phyloP scores from a whole-genome alignment of 2,797 vertebrate species.

The Centroberyx gerrardi region DNA sequence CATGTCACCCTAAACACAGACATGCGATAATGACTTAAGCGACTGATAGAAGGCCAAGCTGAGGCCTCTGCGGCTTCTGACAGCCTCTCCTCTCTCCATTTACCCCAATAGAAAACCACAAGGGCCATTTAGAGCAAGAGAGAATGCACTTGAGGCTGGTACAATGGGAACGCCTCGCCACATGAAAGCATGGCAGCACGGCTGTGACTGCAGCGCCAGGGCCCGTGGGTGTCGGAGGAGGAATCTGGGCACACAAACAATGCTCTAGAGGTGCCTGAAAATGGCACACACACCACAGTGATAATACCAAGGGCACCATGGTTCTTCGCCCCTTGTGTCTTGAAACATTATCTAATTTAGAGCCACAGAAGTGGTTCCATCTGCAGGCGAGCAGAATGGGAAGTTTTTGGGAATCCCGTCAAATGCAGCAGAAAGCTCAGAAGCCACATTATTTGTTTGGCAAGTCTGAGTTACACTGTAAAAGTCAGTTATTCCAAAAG shows the following conservation, averaged over 20 bases:
- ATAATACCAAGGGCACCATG: conserved; percentile 46
- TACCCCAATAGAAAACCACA: conserved; percentile 64
- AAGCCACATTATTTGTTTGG: conserved; percentile 35
- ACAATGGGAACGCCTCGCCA: conserved; percentile 59
- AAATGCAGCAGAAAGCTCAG: conserved; percentile 16
- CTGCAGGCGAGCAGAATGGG: not conserved
- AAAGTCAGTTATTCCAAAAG: conserved; percentile 19
- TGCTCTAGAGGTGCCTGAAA: conserved; percentile 39
- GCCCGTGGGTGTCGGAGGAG: conserved; percentile 50
- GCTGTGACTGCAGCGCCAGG: conserved; percentile 46
- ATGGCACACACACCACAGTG: conserved; percentile 32
- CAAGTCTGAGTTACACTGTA: conserved; percentile 22
- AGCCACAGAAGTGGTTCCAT: conserved; percentile 46
- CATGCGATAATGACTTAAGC: conserved; percentile 67
- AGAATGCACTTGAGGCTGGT: conserved; percentile 61
- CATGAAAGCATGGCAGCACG: conserved; percentile 59
- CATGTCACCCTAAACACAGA: conserved; percentile 67
- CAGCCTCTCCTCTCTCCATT: conserved; percentile 60
- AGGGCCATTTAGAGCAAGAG: conserved; percentile 58
- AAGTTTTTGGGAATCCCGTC: conserved; percentile 31
- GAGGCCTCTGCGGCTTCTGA: conserved; percentile 63
- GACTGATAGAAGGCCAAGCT: conserved; percentile 57
- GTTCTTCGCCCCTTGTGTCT: conserved; percentile 18
- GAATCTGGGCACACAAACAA: conserved; percentile 38
- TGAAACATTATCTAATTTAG: conserved; percentile 35